Evolutionary conservation across 2,888 invertebrate genomes (phyloP).

Genomic region (Kuschelorhynchus macadamiae): DNA sequence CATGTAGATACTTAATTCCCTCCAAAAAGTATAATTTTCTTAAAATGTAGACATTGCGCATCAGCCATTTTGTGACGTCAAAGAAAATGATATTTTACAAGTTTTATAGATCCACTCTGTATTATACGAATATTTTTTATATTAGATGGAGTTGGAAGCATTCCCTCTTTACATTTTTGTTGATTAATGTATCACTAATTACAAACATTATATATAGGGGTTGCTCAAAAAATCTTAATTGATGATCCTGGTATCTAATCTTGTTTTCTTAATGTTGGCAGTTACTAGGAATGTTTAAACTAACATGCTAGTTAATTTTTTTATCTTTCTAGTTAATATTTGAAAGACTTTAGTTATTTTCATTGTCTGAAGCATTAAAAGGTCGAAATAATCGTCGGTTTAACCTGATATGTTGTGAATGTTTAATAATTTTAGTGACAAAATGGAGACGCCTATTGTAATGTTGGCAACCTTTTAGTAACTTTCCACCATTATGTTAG

Average conservation of each 20-base stretch:
- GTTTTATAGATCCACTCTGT: no score
- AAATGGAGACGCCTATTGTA: constrained; percentile 18
- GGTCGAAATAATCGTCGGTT: background rate
- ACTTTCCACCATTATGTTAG: constrained; percentile 53
- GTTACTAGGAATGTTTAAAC: background rate
- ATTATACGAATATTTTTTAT: no score
- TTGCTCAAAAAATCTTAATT: constrained; percentile 8
- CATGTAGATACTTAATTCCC: no score
- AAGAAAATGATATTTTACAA: no score
- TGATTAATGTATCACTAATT: no score
- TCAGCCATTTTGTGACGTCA: no score
- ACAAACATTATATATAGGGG: no score
- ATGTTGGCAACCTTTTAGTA: constrained; percentile 44
- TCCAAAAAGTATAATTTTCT: no score
- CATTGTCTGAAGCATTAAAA: background rate
- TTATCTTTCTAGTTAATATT: background rate
- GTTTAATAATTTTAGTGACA: constrained; percentile 25
- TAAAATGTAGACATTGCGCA: no score
- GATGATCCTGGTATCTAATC: constrained; percentile 7
- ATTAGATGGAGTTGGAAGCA: no score
- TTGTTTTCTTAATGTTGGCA: constrained; percentile 11
- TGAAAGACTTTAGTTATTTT: background rate
- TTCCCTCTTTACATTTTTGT: no score
- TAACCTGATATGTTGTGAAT: background rate
- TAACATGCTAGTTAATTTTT: background rate